Evolutionary conservation across 2,888 invertebrate species (phyloP).

Genomic region (Eupelmus urozonus): DNA sequence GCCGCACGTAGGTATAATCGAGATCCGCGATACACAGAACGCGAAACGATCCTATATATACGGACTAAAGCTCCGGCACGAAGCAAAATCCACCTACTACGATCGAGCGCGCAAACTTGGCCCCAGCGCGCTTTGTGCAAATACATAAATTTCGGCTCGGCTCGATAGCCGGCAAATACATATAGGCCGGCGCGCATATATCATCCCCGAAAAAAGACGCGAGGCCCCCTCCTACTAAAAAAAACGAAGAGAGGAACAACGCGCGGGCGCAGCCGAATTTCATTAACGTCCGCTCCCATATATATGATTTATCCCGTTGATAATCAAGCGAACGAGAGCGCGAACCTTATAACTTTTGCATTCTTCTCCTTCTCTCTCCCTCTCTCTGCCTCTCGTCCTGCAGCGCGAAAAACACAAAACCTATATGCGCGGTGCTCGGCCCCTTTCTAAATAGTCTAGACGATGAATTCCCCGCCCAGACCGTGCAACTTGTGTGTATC

Average conservation of each 20-base stretch:
- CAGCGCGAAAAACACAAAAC: slow-evolving; percentile 35
- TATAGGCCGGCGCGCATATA: slow-evolving; percentile 40
- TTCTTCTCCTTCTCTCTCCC: slow-evolving; percentile 11
- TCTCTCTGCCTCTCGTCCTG: neutral
- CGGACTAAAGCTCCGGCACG: neutral
- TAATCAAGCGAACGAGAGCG: slow-evolving; percentile 54
- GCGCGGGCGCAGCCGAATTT: slow-evolving; percentile 51
- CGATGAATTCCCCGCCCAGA: slow-evolving; percentile 58
- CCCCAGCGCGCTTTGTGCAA: slow-evolving; percentile 42
- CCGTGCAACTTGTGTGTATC: slow-evolving; percentile 18
- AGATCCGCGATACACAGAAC: slow-evolving; percentile 2
- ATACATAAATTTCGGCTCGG: slow-evolving; percentile 56
- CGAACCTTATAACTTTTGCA: slow-evolving; percentile 43
- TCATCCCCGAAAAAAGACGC: slow-evolving; percentile 42
- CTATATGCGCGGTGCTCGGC: neutral
- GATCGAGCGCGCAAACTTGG: slow-evolving; percentile 27
- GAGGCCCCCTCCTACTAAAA: neutral
- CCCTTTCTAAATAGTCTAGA: slow-evolving; percentile 58
- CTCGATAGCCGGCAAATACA: slow-evolving; percentile 44
- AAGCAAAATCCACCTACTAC: slow-evolving; percentile 44
- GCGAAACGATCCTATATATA: neutral
- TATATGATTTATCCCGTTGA: slow-evolving; percentile 58
- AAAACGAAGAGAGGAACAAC: slow-evolving; percentile 20
- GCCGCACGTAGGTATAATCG: neutral
- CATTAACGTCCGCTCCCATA: slow-evolving; percentile 56